These are phyloP conservation scores for Eucidaris tribuloides DNA, from an alignment of 35 echinoderm and acorn worm species.

Conservation along the genomic window DNA sequence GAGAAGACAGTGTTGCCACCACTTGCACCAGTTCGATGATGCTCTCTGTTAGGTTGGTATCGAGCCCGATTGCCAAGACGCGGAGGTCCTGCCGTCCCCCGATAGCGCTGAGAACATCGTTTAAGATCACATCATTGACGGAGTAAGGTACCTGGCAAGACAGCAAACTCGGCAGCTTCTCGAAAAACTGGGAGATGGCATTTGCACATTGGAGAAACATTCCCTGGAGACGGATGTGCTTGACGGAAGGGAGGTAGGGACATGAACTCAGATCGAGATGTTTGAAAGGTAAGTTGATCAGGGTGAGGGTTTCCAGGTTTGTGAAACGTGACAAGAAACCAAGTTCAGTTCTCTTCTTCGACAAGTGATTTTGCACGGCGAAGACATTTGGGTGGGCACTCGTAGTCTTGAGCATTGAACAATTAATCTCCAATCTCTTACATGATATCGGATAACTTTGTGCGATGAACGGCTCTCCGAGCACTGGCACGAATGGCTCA, in stretches of 20 bases:
- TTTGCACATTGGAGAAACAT: background rate
- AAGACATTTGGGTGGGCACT: background rate
- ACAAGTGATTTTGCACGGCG: background rate
- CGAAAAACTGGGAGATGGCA: background rate
- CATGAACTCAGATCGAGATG: background rate
- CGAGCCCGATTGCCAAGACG: background rate
- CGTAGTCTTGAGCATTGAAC: background rate
- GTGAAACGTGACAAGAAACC: background rate
- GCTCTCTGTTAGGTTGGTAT: background rate
- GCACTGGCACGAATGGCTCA: background rate
- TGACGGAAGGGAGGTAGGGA: background rate
- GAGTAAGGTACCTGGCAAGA: background rate
- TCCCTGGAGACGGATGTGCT: background rate
- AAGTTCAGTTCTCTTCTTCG: background rate
- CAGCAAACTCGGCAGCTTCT: background rate
- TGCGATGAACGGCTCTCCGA: background rate
- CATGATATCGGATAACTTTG: background rate
- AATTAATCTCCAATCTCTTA: background rate
- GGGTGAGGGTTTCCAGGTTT: background rate
- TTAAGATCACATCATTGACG: background rate
- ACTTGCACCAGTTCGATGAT: background rate
- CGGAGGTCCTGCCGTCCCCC: background rate
- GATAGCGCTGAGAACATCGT: background rate
- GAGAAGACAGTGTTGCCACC: background rate
- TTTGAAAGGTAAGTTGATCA: background rate